Evolutionary conservation across 2,888 invertebrate species (phyloP).

Genomic region (Dendrolimus pini): DNA sequence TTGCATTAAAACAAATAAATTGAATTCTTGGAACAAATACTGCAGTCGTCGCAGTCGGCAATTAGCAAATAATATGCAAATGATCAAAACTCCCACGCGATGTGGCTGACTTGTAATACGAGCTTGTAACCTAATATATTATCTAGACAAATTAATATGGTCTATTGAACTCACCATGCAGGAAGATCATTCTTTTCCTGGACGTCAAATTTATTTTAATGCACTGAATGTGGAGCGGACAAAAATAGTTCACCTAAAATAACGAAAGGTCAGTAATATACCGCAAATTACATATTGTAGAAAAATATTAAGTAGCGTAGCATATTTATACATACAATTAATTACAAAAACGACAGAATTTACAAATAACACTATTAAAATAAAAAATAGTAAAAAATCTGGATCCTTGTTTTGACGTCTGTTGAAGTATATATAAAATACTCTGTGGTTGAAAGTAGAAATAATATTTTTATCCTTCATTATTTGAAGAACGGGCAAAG

Average conservation of each 20-base stretch:
- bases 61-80: conserved; percentile 43
- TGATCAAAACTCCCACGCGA: conserved; percentile 41
- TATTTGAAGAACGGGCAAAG: too few species aligned
- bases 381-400: conserved; percentile 42
- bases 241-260: conserved; percentile 74
- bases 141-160: conserved; percentile 2
- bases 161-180: conserved; percentile 47
- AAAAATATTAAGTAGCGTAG: too few species aligned
- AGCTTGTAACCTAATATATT: too few species aligned
- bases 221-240: conserved; percentile 71
- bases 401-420: conserved; percentile 64
- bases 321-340: neutral
- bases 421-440: too few species aligned
- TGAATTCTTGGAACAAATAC: neutral
- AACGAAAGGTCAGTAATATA: conserved; percentile 32
- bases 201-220: conserved; percentile 67
- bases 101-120: conserved; percentile 6
- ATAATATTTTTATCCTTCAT: too few species aligned
- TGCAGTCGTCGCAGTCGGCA: neutral
- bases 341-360: neutral
- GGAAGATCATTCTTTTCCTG: conserved; percentile 66
- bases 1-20: too few species aligned
- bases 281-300: conserved; percentile 6
- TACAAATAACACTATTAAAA: conserved; percentile 15
- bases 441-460: too few species aligned